These are phyloP conservation scores for Oxyruncus cristatus DNA, from an alignment of 2,113 vertebrate species.

Conservation along the genomic window DNA sequence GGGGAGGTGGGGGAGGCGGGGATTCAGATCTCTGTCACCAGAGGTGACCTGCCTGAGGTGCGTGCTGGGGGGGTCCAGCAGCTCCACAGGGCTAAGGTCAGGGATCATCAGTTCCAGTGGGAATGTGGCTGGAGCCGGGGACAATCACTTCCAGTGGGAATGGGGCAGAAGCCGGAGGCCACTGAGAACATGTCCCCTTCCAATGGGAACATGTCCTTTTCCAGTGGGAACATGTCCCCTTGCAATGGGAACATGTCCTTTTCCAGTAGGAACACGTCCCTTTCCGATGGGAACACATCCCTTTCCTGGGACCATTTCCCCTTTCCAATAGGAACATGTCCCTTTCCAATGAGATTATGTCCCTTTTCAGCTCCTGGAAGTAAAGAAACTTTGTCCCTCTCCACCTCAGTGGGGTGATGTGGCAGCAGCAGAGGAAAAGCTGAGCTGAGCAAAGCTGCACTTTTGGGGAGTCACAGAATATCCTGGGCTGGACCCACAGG, in stretches of 20 bases:
- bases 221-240: too few relatives aligned
- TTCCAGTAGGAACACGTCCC: background rate
- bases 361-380: background rate
- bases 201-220: background rate
- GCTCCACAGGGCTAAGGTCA: background rate
- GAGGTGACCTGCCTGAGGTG: background rate
- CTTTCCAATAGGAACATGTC: background rate
- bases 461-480: background rate
- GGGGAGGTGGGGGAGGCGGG: too few relatives aligned
- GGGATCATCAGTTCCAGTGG: accelerated
- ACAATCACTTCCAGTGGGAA: background rate
- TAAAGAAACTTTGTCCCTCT: background rate
- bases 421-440: background rate
- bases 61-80: background rate
- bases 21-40: too few relatives aligned
- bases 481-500: background rate
- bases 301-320: background rate
- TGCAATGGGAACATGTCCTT: too few relatives aligned
- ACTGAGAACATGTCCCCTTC: background rate
- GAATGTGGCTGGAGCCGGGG: background rate
- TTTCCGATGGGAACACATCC: background rate
- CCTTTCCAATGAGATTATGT: accelerated
- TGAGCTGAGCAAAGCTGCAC: background rate
- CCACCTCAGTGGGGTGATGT: background rate
- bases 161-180: too few relatives aligned